phyloP scores from a whole-genome alignment of 2,113 vertebrate genomes.

The Coturnix japonica region DNA sequence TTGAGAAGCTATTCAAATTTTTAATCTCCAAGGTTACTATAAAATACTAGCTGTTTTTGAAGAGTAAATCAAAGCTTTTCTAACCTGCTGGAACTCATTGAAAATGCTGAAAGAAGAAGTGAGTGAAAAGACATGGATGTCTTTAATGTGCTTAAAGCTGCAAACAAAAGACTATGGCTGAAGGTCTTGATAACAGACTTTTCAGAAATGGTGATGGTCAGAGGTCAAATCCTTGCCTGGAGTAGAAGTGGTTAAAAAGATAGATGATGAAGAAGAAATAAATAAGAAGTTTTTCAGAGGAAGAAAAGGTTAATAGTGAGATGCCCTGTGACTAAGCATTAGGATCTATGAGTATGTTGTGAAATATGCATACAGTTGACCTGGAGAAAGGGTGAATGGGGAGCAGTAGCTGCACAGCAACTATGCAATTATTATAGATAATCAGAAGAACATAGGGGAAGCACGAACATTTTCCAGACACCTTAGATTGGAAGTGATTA shows the following conservation, averaged over 20 bases:
- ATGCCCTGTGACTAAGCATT: not conserved
- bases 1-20: constrained; percentile 25
- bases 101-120: not conserved
- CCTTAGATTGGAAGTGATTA: not conserved
- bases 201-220: constrained; percentile 4
- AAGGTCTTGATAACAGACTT: constrained; percentile 26
- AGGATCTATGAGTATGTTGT: not conserved
- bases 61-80: not conserved
- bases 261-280: constrained; percentile 33
- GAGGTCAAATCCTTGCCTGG: not conserved
- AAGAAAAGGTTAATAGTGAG: constrained; percentile 16
- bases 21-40: constrained; percentile 32
- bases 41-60: constrained; percentile 6
- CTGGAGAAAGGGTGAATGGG: not conserved
- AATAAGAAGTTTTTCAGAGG: constrained; percentile 29
- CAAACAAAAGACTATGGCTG: not conserved
- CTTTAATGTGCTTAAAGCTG: not conserved
- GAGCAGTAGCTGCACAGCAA: not conserved
- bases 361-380: not conserved
- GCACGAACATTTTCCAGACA: not conserved
- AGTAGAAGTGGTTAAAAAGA: constrained; percentile 29
- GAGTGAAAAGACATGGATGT: not conserved
- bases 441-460: not conserved
- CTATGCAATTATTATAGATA: not conserved
- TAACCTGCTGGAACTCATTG: not conserved